Base-by-base conservation (phyloP, 2,113 vertebrate genomes). In the Platycercus adscitus region DNA sequence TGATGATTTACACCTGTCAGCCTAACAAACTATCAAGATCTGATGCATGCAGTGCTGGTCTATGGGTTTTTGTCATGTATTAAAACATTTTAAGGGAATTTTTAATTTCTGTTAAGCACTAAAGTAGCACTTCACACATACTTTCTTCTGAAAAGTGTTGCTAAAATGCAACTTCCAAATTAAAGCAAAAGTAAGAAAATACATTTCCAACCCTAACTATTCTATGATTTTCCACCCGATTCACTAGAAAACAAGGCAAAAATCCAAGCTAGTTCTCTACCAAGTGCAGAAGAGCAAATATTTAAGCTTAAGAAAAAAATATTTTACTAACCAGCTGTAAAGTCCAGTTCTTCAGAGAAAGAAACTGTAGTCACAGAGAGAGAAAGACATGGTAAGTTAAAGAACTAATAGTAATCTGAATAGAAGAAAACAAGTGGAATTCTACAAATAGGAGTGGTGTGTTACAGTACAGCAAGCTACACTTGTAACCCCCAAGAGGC, bases 341-440 rank as follows among this genome's bases (percentile, higher is more conserved):
- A 96, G 98, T 98, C 99, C 99, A 99, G 97, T 98, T 99, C 98
- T 99, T 99, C 98, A 99, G 83, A 86, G 99, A 98, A 85, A 99
- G 98, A 97, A 99, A 99, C 99, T 99, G 87, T 21, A 96, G 93
- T 76, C 31, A 92, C 10, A 60, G 89, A 91, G 96, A 93, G 89
- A 92, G 14, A 84, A 63, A 58, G 7, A 7, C 17, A 78, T 4
- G 0, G 33, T 15, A 78, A 70, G 11, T 78, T 64, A 81, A 83
- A 78, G 26, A 91, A 70, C 1, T 28, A 65, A 37, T 19, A 70
- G 72, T 37, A 80, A 46, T 18, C 15, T 21, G 3, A 65, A 64
- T 46, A 2, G 41, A 35, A 61, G 44, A 71, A 41, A 5, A 6
- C 35, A 12, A 83, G 14, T 29, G 17, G 4, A 90, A 86, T 75